Evolutionary conservation across 2,797 vertebrate species (phyloP), one percentile per base, ranked within the genome.

Genomic region (Etheostoma perlongum): DNA sequence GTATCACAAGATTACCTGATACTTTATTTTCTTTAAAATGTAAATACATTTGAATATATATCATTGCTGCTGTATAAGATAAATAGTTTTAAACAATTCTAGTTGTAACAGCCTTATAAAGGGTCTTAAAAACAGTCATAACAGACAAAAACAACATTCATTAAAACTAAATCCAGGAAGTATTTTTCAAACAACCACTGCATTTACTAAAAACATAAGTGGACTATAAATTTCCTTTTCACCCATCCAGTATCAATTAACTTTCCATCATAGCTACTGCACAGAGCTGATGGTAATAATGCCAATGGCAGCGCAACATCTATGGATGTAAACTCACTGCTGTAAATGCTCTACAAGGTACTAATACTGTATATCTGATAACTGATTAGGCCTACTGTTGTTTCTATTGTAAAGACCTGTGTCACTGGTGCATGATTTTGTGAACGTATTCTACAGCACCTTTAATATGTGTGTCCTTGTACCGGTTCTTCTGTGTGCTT

Each of bases 211-310:
- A 76, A 62, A 79, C 63, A 74, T 72, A 79, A 81, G 70, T 15
- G 72, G 74, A 88, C 51, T 77, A 83, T 87, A 73, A 18, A 79
- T 90, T 89, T 91, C 89, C 88, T 83, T 67, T 78, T 82, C 66
- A 74, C 14, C 67, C 61, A 40, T 46, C 49, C 72, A 40, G 51
- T 58, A 58, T 77, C 72, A 49, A 85, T 68, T 60, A 4, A 0
- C 2, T 59, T 79, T 84, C 46, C 76, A 61, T 82, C 71, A 78
- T 15, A 52, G 51, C 21, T 46, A n/a, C 52, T 71, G 44, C 52
- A 74, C 49, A 62, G 16, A 74, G 65, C 52, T 62, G 63, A 30
- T 53, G 61, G 27, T 74, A 74, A 82, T 19, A 36, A 40, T 63
- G 46, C 11, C 65, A 64, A 27, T 82, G n/a, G 61, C 48, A 68